Percentiles rank a stretch among this genome's conserved stretches.
Conservation (phyloP, 1,140 invertebrate species). For the Belonocnema kinseyi region DNA sequence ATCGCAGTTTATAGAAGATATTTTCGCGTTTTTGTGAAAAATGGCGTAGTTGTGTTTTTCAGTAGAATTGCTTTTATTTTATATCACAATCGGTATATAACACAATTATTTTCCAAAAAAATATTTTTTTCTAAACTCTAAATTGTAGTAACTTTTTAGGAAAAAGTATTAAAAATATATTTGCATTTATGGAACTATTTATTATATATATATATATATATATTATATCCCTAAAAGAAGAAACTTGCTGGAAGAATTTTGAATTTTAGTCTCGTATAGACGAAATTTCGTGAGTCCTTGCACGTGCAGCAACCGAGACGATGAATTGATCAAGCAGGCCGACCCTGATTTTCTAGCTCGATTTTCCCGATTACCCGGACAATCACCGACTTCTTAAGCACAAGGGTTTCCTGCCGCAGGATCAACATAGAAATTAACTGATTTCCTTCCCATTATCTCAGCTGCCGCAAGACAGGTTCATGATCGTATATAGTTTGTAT, state of each 20-base stretch:
- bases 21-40: too few species aligned
- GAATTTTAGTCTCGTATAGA: slow-evolving; percentile 15
- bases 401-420: slow-evolving; percentile 60
- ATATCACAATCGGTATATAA: too few species aligned
- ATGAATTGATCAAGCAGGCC: slow-evolving; percentile 56
- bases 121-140: too few species aligned
- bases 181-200: too few species aligned
- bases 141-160: too few species aligned
- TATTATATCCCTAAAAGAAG: background rate
- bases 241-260: background rate
- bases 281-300: slow-evolving; percentile 18
- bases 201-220: too few species aligned
- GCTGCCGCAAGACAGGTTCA: slow-evolving; percentile 44
- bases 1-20: too few species aligned
- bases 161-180: too few species aligned
- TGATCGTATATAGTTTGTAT: slow-evolving; percentile 53
- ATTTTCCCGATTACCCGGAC: slow-evolving; percentile 69
- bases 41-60: too few species aligned
- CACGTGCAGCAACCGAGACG: slow-evolving; percentile 47
- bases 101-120: too few species aligned
- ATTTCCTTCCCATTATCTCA: slow-evolving; percentile 75
- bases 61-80: too few species aligned
- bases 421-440: slow-evolving; percentile 77
- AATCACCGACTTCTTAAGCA: slow-evolving; percentile 59
- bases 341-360: slow-evolving; percentile 66